phyloP scores from a whole-genome alignment of 2,888 invertebrate species.

The Miltochrista miniata region DNA sequence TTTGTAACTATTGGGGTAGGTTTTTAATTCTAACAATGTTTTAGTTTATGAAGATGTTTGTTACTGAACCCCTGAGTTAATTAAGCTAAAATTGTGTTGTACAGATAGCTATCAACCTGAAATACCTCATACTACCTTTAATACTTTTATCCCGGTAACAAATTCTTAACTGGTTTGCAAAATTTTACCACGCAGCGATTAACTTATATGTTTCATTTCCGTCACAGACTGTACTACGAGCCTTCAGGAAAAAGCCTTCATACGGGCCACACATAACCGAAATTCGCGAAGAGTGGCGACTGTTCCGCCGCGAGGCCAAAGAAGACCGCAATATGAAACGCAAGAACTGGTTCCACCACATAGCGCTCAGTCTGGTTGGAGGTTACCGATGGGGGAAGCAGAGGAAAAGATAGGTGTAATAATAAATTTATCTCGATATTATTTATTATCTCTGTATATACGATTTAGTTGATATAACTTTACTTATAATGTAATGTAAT shows the following conservation, averaged over 20 bases:
- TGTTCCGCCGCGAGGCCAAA: conserved; percentile 79
- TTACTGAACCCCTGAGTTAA: too few species aligned
- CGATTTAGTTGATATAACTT: neutral
- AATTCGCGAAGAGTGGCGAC: conserved; percentile 81
- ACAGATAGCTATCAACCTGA: too few species aligned
- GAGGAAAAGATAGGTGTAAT: conserved; percentile 6
- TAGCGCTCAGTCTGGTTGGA: conserved; percentile 58
- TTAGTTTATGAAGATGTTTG: too few species aligned
- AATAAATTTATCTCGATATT: conserved; percentile 20
- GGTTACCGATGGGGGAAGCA: conserved; percentile 54
- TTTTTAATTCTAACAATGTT: too few species aligned
- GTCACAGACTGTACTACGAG: conserved; percentile 68
- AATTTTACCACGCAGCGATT: too few species aligned
- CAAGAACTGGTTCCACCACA: conserved; percentile 68
- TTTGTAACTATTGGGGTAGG: too few species aligned
- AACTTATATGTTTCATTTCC: too few species aligned
- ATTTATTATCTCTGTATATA: conserved; percentile 18
- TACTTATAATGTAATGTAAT: neutral
- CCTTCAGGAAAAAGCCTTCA: conserved; percentile 71
- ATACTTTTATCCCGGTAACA: too few species aligned
- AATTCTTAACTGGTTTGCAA: too few species aligned
- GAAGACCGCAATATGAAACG: conserved; percentile 56
- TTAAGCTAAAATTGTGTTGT: too few species aligned
- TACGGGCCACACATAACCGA: conserved; percentile 81
- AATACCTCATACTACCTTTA: too few species aligned